Base-by-base conservation (phyloP, 2,113 vertebrate species). In the Euleptes europaea region DNA sequence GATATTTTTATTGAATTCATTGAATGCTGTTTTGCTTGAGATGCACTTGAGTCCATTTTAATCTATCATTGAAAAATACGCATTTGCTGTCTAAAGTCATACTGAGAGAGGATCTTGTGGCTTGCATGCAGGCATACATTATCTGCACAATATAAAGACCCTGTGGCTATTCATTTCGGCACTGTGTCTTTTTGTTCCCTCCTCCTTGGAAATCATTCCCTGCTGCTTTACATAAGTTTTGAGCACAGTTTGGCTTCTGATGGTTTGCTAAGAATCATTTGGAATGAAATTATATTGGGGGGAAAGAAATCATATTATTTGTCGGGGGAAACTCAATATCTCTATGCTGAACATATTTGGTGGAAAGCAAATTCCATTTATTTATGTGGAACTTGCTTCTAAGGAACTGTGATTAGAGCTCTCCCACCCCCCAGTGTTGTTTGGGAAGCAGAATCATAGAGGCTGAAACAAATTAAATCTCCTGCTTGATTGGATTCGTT, bases 401-500 rank as follows among this genome's bases (percentile, higher is more conserved):
- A 69, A 77, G 19, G 66, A 23, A 69, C 17, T 12, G 66, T 31
- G 6, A 4, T 51, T 51, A 77, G 14, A n/a, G 12, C 76, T 54
- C 76, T 9, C 40, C 17, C 3, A 9, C 65, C 8, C 4, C 12
- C 65, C 31, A 0, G 7, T 77, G 88, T 91, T 87, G 66, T 70
- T 83, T 89, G 33, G 54, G 63, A 51, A 92, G 85, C 76, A 91
- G 82, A 90, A 85, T 6, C 40, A 81, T 89, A 85, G 1, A 82
- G 63, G 12, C 33, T 76, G 49, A 91, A 90, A 89, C 21, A 14
- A 87, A 72, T 57, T 23, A 49, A 17, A 77, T 47, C 12, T 65
- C 82, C 71, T 80, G 47, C 78, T 76, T 70, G 78, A 74, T 44
- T 86, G 66, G 83, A 71, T 93, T 92, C 15, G 0, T 77, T 89